phyloP scores from a whole-genome alignment of 2,888 invertebrate species.

The Rhabditophanes sp. region DNA sequence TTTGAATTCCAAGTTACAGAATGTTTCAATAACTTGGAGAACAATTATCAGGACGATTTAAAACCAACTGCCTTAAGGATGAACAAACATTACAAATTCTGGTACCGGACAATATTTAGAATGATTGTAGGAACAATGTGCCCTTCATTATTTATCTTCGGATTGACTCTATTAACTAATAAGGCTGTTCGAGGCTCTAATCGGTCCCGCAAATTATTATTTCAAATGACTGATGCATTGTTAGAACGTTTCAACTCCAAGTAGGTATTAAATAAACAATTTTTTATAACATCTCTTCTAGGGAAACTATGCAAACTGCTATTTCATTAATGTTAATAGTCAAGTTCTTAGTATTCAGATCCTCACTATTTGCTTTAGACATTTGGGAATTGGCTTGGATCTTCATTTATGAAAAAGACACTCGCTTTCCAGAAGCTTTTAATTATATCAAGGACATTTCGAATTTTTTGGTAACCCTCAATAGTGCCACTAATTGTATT shows the following conservation, averaged over 20 bases:
- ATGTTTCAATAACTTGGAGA: conserved; percentile 3
- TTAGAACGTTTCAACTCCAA: conserved; percentile 25
- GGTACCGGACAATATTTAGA: conserved; percentile 23
- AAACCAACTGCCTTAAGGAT: conserved; percentile 11
- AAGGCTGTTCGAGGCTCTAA: conserved; percentile 34
- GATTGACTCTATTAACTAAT: neutral
- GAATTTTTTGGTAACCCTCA: conserved; percentile 31
- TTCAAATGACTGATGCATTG: conserved; percentile 29
- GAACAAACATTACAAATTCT: conserved; percentile 17
- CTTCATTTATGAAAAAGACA: too few species aligned
- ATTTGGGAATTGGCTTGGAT: conserved; percentile 27
- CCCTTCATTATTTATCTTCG: too few species aligned
- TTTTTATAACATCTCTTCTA: conserved; percentile 6
- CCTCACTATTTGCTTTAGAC: too few species aligned
- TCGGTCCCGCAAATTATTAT: conserved; percentile 23
- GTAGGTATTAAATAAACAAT: conserved; percentile 1
- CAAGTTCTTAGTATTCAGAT: conserved; percentile 29
- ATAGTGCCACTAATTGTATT: conserved; percentile 38
- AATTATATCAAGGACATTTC: conserved; percentile 21
- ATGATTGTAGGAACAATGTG: too few species aligned
- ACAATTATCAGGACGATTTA: neutral
- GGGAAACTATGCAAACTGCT: conserved; percentile 32
- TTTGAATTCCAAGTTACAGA: conserved; percentile 19
- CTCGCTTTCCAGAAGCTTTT: too few species aligned
- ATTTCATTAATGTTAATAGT: conserved; percentile 30